Percentiles rank a stretch among this genome's conserved stretches.
Evolutionary conservation across 1,140 invertebrate genomes (phyloP).

Genomic region (Idris sp.): DNA sequence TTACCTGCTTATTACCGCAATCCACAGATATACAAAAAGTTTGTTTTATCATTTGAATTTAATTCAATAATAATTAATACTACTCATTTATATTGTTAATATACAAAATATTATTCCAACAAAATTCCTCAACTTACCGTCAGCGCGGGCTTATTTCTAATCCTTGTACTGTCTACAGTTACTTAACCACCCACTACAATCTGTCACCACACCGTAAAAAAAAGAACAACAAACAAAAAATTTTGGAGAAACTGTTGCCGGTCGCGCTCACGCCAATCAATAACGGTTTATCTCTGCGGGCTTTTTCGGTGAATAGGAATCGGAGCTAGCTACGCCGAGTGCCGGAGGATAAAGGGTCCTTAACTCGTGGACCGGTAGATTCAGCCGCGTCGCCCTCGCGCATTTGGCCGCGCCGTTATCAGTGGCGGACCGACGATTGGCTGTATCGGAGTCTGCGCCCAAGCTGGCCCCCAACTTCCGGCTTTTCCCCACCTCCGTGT

Average conservation of each 20-base stretch:
- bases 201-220: slow-evolving; percentile 15
- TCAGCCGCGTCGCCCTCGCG: slow-evolving; percentile 69
- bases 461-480: slow-evolving; percentile 62
- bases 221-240: slow-evolving; percentile 4
- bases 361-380: slow-evolving; percentile 72
- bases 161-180: slow-evolving; percentile 27
- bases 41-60: too few relatives aligned
- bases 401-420: slow-evolving; percentile 76
- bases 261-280: slow-evolving; percentile 25
- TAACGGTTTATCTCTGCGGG: slow-evolving; percentile 24
- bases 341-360: slow-evolving; percentile 57
- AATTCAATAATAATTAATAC: too few relatives aligned
- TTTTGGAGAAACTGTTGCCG: slow-evolving; percentile 5
- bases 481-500: slow-evolving; percentile 46
- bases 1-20: too few relatives aligned
- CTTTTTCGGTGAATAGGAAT: too few relatives aligned
- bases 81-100: too few relatives aligned
- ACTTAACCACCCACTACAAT: slow-evolving; percentile 36
- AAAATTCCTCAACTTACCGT: too few relatives aligned
- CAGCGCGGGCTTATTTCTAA: slow-evolving; percentile 60
- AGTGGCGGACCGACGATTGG: slow-evolving; percentile 77
- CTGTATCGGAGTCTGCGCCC: slow-evolving; percentile 78
- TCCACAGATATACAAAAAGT: too few relatives aligned
- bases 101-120: too few relatives aligned
- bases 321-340: too few relatives aligned